Evolutionary conservation across 1,140 invertebrate species (phyloP), one percentile per base, ranked within the genome.

Genomic region (Marisa cornuarietis): DNA sequence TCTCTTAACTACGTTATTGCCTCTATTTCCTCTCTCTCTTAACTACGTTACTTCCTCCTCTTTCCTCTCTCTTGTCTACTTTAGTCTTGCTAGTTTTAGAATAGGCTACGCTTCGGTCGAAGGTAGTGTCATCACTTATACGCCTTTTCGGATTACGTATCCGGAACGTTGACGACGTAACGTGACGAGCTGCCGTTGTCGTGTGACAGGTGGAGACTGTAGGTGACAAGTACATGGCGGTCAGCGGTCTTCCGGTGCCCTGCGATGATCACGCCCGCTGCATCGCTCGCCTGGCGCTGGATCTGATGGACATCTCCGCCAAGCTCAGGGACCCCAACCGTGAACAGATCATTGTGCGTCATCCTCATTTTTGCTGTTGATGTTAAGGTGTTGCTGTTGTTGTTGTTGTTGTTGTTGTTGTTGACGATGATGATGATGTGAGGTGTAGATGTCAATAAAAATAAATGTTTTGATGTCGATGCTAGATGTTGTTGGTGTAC

Each of bases 161-260:
- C 6, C 3, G 31, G 3, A 42, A 42, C 31, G 31, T 42, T 42
- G 0, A 42, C 31, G 31, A 42, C 31, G 31, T 0, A 6, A 42
- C 2, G 6, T 73, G 31, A 49, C 71, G 11, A 14, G 14, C 26
- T 11, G 22, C 51, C 42, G 20, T 61, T 61, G 20, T 8, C 16
- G 13, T 20, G 13, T 42, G 87, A 22, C 90, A 99, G 97, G 98
- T 99, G 63, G 98, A 99, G 92, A 99, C 98, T n/a, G 96, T 99
- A 31, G 98, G 98, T 84, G 98, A 99, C 91, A 99, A 99, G 90
- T 99, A 99, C 91, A 99, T 99, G 98, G 97, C 97, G 2, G 97
- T 99, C 10, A 98, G 97, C 84, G 98, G 98, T 26, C 92, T 99
- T 71, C 98, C 98, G 1, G 97, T 99, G 87, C 95, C 95, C 22